Conservation (phyloP, 53 echinoderm and acorn worm species). For the Patiria pectinifera region DNA sequence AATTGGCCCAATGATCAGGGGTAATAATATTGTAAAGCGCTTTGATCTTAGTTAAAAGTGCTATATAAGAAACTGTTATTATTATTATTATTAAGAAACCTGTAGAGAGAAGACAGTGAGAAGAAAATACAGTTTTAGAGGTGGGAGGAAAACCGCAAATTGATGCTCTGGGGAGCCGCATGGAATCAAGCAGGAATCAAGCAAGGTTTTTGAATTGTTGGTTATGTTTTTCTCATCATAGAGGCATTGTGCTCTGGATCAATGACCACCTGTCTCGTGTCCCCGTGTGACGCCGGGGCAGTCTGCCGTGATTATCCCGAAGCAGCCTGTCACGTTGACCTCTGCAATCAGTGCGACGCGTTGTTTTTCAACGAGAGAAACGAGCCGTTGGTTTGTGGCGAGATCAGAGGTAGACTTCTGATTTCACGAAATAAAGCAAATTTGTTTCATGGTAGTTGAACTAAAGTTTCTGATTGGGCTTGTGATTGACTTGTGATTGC, state of each 20-base stretch:
- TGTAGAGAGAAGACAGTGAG: too few relatives aligned
- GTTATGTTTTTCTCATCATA: neutral
- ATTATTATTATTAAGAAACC: too few relatives aligned
- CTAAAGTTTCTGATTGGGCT: neutral
- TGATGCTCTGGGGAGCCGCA: too few relatives aligned
- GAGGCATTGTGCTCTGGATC: neutral
- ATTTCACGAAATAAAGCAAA: neutral
- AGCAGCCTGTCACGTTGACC: conserved; percentile 45
- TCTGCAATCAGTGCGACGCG: conserved; percentile 38
- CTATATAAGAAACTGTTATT: too few relatives aligned
- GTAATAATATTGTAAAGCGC: too few relatives aligned
- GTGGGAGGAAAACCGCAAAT: too few relatives aligned
- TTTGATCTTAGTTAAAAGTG: too few relatives aligned
- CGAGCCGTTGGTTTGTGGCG: conserved; percentile 6
- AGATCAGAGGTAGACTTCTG: neutral
- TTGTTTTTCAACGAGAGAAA: conserved; percentile 39
- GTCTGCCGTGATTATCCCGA: conserved; percentile 38
- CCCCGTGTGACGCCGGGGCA: conserved; percentile 21
- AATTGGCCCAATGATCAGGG: too few relatives aligned
- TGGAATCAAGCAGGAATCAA: too few relatives aligned
- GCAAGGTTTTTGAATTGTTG: neutral
- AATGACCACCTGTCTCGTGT: neutral
- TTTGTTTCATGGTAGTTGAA: neutral
- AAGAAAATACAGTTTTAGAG: too few relatives aligned
- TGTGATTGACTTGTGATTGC: too few relatives aligned